These are phyloP conservation scores for Drosophila suboccidentalis DNA, from an alignment of 2,888 invertebrate species.

Conservation along the genomic window DNA sequence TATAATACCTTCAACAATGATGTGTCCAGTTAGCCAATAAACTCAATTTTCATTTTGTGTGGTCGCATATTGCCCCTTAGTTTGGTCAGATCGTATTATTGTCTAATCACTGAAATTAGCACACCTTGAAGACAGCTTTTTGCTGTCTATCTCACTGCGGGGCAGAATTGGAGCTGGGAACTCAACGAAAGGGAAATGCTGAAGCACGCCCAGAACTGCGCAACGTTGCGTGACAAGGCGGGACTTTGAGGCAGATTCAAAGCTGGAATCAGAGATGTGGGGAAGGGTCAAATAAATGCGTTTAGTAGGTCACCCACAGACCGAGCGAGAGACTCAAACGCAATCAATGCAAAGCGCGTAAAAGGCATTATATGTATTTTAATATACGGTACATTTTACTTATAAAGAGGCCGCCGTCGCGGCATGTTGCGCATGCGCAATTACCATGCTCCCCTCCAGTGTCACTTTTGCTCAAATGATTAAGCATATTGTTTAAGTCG, in stretches of 20 bases:
- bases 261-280: conserved; percentile 11
- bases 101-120: conserved; percentile 66
- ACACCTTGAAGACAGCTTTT: conserved; percentile 29
- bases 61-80: conserved; percentile 16
- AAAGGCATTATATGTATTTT: conserved; percentile 60
- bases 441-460: conserved; percentile 51
- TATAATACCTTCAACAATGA: no score
- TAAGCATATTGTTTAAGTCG: conserved; percentile 70
- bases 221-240: conserved; percentile 68
- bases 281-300: conserved; percentile 49
- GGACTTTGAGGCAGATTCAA: background rate
- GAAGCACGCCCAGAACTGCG: conserved; percentile 64
- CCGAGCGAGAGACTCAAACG: conserved; percentile 20
- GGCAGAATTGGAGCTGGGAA: conserved; percentile 3
- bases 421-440: conserved; percentile 78
- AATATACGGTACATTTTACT: conserved; percentile 23
- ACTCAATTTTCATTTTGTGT: conserved; percentile 12
- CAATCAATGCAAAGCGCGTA: conserved; percentile 65
- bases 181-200: conserved; percentile 72
- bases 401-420: conserved; percentile 64
- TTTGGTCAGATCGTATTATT: conserved; percentile 19
- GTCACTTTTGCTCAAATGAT: conserved; percentile 51
- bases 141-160: background rate
- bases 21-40: background rate
- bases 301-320: conserved; percentile 66